Evolutionary conservation across 2,113 vertebrate genomes (phyloP), one percentile per base, ranked within the genome.

Genomic region (Fregetta grallaria): DNA sequence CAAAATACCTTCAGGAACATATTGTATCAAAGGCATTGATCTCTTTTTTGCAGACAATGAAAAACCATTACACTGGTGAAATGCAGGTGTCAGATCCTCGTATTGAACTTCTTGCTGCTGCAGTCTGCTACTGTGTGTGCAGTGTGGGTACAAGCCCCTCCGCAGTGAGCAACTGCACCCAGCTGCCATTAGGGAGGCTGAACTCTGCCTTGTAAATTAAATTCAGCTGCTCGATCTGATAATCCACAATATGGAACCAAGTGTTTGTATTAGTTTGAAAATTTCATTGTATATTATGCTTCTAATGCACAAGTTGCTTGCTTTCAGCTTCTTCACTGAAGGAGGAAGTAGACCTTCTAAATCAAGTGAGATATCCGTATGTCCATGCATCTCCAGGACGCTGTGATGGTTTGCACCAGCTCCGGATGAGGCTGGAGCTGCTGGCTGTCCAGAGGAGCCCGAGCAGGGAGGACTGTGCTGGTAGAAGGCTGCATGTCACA

Each of bases 51-150:
- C n/a, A 75, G 50, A 11, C 32, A 4, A 1, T n/a, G 52, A 30
- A 27, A 49, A 36, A 4, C 17, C 8, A 2, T 42, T 16, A 2
- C 45, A 5, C 53, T 16, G 14, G 13, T 49, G 73, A 86, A 80
- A 16, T 44, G 49, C 36, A 68, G 52, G 15, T 58, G 34, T 70
- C 17, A 10, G 27, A 32, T 47, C 26, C 58, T 44, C 2, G 1
- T 38, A 9, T 10, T 0, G 0, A 6, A 2, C 22, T 50, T 45
- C 21, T 45, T 19, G 6, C 44, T 61, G 30, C 45, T 6, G 4
- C 9, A 14, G 3, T 0, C 49, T 67, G 27, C 15, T 38, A 13
- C 36, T 42, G 22, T 3, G 21, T 45, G 58, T 19, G 29, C 38
- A 4, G 15, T 5, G 34, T 29, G 50, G 15, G 15, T 74, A 13